Conservation (phyloP, 2,888 invertebrate genomes). For the Boloria euphrosyne region DNA sequence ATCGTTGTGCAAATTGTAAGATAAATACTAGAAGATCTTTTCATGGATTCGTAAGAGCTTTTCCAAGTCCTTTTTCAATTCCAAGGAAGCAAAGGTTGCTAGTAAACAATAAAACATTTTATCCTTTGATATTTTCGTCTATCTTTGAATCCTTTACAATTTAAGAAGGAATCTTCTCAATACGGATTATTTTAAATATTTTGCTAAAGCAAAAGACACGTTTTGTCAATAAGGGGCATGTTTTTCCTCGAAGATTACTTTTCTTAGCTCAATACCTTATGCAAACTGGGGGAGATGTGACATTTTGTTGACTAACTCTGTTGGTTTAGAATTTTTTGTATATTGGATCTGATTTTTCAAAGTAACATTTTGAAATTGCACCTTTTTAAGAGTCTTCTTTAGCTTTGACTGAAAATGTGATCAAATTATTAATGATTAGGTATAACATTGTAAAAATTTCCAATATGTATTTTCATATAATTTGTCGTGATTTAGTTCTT, state of each 20-base stretch:
- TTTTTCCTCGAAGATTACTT: conserved; percentile 65
- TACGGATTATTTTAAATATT: conserved; percentile 66
- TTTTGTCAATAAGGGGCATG: conserved; percentile 72
- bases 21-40: too few relatives aligned
- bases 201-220: conserved; percentile 62
- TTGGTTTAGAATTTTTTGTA: conserved; percentile 43
- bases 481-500: too few relatives aligned
- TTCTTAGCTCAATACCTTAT: conserved; percentile 62
- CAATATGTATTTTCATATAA: too few relatives aligned
- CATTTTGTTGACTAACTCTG: conserved; percentile 41
- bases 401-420: neutral
- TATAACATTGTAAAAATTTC: too few relatives aligned
- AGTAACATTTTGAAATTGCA: neutral
- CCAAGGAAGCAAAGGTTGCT: too few relatives aligned
- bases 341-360: conserved; percentile 36
- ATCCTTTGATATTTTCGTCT: conserved; percentile 33
- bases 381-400: neutral
- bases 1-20: too few relatives aligned
- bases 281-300: conserved; percentile 63
- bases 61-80: too few relatives aligned
- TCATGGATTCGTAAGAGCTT: too few relatives aligned
- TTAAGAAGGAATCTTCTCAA: conserved; percentile 47
- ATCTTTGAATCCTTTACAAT: conserved; percentile 45
- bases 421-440: too few relatives aligned
- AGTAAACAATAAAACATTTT: neutral